Percentiles rank a stretch among this genome's conserved stretches.
Evolutionary conservation across 2,888 invertebrate species (phyloP).

Genomic region (Pocota personata): DNA sequence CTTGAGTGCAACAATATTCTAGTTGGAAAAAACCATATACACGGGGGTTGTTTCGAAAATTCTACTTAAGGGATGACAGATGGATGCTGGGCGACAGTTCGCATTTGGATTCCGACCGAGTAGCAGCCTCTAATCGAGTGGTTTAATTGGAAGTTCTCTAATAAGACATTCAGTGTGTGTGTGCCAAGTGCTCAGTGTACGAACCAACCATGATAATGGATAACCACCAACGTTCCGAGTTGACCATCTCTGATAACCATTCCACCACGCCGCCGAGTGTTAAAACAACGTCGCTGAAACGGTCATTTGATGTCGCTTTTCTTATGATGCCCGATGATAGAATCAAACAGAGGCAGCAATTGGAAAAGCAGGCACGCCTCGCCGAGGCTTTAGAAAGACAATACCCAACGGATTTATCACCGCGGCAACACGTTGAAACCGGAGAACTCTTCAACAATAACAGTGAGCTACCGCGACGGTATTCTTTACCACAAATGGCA

Average conservation of each 20-base stretch:
- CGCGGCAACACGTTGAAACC: constrained; percentile 79
- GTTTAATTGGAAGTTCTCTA: constrained; percentile 66
- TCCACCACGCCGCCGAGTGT: constrained; percentile 81
- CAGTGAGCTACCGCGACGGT: constrained; percentile 78
- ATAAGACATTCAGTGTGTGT: constrained; percentile 46
- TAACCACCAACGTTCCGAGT: constrained; percentile 82
- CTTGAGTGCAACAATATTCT: constrained; percentile 81
- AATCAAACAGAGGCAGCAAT: constrained; percentile 86
- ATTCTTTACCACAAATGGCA: constrained; percentile 78
- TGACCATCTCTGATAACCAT: constrained; percentile 81
- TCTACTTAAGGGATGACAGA: constrained; percentile 83
- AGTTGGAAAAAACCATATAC: constrained; percentile 71
- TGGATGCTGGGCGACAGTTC: constrained; percentile 81
- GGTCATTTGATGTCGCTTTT: constrained; percentile 95
- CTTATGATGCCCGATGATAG: constrained; percentile 94
- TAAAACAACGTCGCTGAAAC: constrained; percentile 84
- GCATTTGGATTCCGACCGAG: constrained; percentile 79
- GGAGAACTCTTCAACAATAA: constrained; percentile 79
- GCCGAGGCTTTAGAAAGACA: constrained; percentile 82
- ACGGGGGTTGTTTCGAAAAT: constrained; percentile 74
- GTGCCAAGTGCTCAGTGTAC: constrained; percentile 63
- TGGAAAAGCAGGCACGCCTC: constrained; percentile 84
- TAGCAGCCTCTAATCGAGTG: constrained; percentile 34
- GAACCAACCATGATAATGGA: constrained; percentile 87
- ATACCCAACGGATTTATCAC: constrained; percentile 82